Base-by-base conservation (phyloP, 2,113 vertebrate species). In the Zosterops lateralis region DNA sequence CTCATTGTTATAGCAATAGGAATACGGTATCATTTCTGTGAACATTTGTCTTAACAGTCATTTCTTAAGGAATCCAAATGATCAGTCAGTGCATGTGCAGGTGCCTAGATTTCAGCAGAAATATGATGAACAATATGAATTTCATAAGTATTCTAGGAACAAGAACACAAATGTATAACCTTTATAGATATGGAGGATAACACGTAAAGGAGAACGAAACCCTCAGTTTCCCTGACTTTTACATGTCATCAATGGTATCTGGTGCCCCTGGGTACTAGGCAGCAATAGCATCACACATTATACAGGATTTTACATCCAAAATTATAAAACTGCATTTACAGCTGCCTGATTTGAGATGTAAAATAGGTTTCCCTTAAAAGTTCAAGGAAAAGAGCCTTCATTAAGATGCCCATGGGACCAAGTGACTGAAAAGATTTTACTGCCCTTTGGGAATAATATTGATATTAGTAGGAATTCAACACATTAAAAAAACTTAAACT, bases 221-320 rank as follows among this genome's bases (percentile, higher is more conserved):
- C 6, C 29, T 56, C 36, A 16, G 22, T 65, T 77, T 76, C 32
- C 15, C 29, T 51, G 44, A 44, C 16, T 56, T 12, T 56, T 61
- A 48, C 0, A 0, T 54, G 15, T 32, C n/a, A 83, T 25, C 32
- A 72, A 32, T 1, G 1, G 13, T n/a, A 67, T 20, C 6, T 16
- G 7, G 14, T 80, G 22, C 32, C 57, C 5, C n/a, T 17, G 47
- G 14, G 61, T 31, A 48, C 17, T 42, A 67, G 21, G 31, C 24
- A 78, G 34, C 15, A 66, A 26, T 1, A 72, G 3, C 13, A 75
- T 20, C 0, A 1, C 44, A 40, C n/a, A 45, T 60, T 5, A 20
- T 40, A 32, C 5, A 24, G 29, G 10, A 48, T 38, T 64, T 71
- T 16, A 50, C 29, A 66, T 29, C 8, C 15, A 40, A 34, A 85